Percentiles rank a stretch among this genome's conserved stretches.
Evolutionary conservation across 2,113 vertebrate species (phyloP).

Genomic region (Plecotus auritus): DNA sequence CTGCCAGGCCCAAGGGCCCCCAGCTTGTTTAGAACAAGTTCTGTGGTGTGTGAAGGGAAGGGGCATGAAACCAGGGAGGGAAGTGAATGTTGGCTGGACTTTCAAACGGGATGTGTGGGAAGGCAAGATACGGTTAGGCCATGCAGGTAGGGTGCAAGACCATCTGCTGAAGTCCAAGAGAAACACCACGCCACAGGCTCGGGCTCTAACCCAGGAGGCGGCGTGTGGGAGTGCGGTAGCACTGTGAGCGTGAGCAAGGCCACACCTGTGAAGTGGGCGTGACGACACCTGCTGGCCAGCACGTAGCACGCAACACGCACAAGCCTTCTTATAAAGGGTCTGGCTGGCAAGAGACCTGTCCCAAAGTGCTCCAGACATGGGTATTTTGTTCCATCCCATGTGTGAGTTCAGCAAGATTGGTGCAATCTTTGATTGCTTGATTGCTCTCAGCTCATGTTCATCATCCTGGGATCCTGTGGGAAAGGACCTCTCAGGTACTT

Average conservation of each 20-base stretch:
- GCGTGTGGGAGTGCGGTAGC: fast-evolving
- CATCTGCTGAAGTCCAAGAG: neutral
- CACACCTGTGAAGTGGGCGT: neutral
- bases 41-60: neutral
- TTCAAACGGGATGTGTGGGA: neutral
- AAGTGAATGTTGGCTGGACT: neutral
- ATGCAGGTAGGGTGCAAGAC: neutral
- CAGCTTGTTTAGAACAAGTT: neutral
- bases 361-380: neutral
- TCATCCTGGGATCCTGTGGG: neutral
- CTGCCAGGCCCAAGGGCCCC: neutral
- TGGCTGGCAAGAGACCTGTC: neutral
- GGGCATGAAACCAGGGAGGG: neutral
- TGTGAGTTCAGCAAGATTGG: neutral
- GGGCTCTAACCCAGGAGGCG: neutral
- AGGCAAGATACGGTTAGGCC: neutral
- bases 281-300: fast-evolving
- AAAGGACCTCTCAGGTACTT: neutral
- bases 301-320: fast-evolving
- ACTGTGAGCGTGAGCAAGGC: neutral
- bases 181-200: neutral
- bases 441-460: fast-evolving
- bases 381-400: neutral
- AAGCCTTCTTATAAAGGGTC: neutral
- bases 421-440: neutral